Evolutionary conservation across 2,113 vertebrate species (phyloP).

Genomic region (Microcebus murinus): DNA sequence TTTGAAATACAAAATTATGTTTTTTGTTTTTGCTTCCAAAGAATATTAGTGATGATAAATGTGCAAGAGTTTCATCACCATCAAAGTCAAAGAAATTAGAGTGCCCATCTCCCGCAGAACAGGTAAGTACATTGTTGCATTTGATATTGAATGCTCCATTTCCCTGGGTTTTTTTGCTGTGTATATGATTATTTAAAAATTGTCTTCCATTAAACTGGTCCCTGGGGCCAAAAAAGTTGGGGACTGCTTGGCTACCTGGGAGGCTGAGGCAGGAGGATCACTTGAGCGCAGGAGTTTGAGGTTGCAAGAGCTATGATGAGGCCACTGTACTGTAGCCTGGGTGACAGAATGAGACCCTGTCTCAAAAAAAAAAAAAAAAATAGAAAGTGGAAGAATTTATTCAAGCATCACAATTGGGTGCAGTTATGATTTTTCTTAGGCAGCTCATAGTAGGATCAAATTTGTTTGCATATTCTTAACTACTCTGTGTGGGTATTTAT

Average conservation of each 20-base stretch:
- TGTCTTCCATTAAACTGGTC: too few relatives aligned
- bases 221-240: too few relatives aligned
- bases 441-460: background rate
- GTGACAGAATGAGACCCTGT: too few relatives aligned
- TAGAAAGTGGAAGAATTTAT: background rate
- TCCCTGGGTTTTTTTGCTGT: background rate
- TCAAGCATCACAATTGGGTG: background rate
- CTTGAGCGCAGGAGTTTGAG: too few relatives aligned
- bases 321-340: too few relatives aligned
- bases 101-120: slow-evolving; percentile 81
- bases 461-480: slow-evolving; percentile 2
- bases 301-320: too few relatives aligned
- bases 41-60: slow-evolving; percentile 82
- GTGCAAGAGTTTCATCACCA: slow-evolving; percentile 82
- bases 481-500: background rate
- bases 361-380: too few relatives aligned
- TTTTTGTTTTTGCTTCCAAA: slow-evolving; percentile 58
- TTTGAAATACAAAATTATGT: slow-evolving; percentile 34
- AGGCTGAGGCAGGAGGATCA: too few relatives aligned
- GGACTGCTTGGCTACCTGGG: too few relatives aligned
- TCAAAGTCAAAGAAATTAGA: slow-evolving; percentile 84
- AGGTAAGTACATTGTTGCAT: slow-evolving; percentile 79
- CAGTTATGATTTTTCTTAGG: background rate
- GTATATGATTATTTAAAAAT: background rate
- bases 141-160: background rate